Evolutionary conservation across 2,113 vertebrate species (phyloP).

Genomic region (Syrmaticus mikado): DNA sequence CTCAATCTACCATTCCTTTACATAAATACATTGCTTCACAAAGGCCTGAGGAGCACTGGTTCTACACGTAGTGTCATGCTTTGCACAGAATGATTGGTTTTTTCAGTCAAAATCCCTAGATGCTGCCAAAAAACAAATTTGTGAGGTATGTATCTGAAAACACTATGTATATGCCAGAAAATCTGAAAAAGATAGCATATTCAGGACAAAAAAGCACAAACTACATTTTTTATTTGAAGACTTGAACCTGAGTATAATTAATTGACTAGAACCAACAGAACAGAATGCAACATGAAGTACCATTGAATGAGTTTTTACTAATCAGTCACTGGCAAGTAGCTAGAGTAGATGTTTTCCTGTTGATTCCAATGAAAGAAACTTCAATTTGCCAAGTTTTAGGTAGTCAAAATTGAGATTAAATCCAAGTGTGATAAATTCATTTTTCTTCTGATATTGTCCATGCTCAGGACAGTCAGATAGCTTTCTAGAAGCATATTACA

Average conservation of each 20-base stretch:
- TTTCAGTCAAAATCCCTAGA: neutral
- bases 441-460: neutral
- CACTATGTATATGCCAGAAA: neutral
- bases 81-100: neutral
- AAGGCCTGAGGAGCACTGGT: neutral
- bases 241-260: fast-evolving
- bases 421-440: neutral
- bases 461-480: neutral
- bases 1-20: neutral
- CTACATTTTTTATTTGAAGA: neutral
- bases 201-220: neutral
- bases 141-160: neutral
- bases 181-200: neutral
- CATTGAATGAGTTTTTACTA: neutral
- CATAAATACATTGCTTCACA: neutral
- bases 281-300: neutral
- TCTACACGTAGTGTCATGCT: neutral
- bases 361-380: neutral
- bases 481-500: neutral
- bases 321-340: neutral
- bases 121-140: neutral
- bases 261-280: neutral
- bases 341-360: neutral
- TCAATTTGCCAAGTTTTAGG: neutral
- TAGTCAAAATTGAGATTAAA: neutral